Conservation (phyloP, 1,140 invertebrate genomes). For the Nephotettix cincticeps region DNA sequence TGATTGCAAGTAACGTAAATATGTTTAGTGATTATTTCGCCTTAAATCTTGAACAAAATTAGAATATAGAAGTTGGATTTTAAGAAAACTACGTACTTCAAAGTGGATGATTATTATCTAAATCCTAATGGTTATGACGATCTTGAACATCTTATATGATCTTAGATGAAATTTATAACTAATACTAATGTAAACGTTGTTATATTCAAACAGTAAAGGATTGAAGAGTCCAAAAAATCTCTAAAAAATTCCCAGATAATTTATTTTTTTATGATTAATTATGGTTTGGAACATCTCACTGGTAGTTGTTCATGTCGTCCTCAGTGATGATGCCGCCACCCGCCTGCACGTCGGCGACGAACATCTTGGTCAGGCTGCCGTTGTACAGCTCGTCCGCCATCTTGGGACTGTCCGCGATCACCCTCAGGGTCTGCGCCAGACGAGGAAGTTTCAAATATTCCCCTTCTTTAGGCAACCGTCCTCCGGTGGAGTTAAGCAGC, state of each 20-base stretch:
- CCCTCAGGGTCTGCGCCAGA: slow-evolving; percentile 68
- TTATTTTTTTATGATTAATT: no score
- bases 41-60: no score
- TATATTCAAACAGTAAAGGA: not conserved
- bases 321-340: slow-evolving; percentile 70
- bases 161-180: not conserved
- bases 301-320: slow-evolving; percentile 71
- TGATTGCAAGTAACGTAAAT: no score
- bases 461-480: slow-evolving; percentile 59
- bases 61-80: no score
- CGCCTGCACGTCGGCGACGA: slow-evolving; percentile 70
- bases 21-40: no score
- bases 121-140: no score
- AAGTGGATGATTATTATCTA: no score
- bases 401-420: slow-evolving; percentile 60
- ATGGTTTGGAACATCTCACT: slow-evolving; percentile 53
- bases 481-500: slow-evolving; percentile 26
- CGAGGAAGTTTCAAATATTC: slow-evolving; percentile 61
- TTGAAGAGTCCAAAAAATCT: not conserved
- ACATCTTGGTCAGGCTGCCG: slow-evolving; percentile 63
- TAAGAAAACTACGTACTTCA: no score
- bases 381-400: slow-evolving; percentile 76
- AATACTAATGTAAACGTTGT: not conserved
- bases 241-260: no score
- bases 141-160: no score